Evolutionary conservation across 2,888 invertebrate genomes (phyloP).

Genomic region (Hyles lineata): DNA sequence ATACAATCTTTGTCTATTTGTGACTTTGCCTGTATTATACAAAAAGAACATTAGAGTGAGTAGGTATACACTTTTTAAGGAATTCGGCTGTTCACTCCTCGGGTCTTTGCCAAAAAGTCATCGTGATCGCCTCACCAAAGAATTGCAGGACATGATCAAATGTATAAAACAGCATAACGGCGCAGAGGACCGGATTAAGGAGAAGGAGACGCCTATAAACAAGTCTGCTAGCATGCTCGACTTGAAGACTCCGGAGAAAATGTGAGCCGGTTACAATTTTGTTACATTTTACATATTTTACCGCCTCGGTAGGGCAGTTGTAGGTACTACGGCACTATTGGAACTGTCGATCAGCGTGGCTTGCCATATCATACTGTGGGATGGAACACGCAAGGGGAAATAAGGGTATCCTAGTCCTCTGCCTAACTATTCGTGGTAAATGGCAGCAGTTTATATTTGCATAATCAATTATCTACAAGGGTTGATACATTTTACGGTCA

Average conservation of each 20-base stretch:
- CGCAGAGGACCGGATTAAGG: slow-evolving; percentile 49
- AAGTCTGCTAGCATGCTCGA: slow-evolving; percentile 74
- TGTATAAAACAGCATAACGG: slow-evolving; percentile 66
- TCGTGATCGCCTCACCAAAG: slow-evolving; percentile 66
- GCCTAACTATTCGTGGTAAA: too few species aligned
- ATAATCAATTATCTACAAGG: too few species aligned
- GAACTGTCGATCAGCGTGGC: too few species aligned
- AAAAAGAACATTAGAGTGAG: too few species aligned
- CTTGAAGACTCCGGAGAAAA: slow-evolving; percentile 70
- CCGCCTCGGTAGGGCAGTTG: too few species aligned
- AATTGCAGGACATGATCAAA: slow-evolving; percentile 68
- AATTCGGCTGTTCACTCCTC: slow-evolving; percentile 73
- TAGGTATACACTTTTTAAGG: slow-evolving; percentile 48
- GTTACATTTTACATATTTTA: neutral
- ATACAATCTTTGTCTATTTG: too few species aligned
- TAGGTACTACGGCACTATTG: neutral
- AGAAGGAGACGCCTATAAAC: slow-evolving; percentile 52
- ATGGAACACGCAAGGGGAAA: too few species aligned
- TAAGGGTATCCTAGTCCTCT: too few species aligned
- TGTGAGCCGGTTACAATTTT: slow-evolving; percentile 44
- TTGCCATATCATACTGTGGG: too few species aligned
- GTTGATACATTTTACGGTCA: too few species aligned
- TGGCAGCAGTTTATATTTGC: too few species aligned
- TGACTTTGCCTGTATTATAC: too few species aligned
- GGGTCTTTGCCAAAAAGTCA: slow-evolving; percentile 67